phyloP scores from a whole-genome alignment of 1,140 invertebrate genomes.

The Trachymyrmex cornetzi region DNA sequence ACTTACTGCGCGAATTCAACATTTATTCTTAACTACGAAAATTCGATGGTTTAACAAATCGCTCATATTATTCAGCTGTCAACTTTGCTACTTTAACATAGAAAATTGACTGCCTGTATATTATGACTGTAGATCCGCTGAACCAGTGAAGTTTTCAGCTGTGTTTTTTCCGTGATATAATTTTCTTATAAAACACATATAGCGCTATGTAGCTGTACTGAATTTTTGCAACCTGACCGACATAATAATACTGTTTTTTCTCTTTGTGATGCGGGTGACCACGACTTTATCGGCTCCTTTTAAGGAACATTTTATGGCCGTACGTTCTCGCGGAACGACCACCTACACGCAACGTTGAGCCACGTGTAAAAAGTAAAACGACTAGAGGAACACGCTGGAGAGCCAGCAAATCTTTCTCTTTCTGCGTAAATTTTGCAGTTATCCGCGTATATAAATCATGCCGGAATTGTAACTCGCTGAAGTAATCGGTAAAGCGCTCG shows the following conservation, averaged over 20 bases:
- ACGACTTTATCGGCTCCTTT: conserved; percentile 75
- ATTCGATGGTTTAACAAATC: too few relatives aligned
- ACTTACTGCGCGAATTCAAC: too few relatives aligned
- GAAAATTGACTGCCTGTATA: too few relatives aligned
- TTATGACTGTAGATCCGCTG: too few relatives aligned
- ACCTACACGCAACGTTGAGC: conserved; percentile 56
- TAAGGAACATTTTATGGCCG: conserved; percentile 64
- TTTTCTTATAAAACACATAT: neutral
- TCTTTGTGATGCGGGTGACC: conserved; percentile 48
- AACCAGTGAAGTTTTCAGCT: too few relatives aligned
- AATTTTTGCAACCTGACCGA: conserved; percentile 40
- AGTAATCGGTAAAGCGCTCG: neutral
- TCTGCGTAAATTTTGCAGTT: neutral
- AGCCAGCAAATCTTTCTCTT: conserved; percentile 52
- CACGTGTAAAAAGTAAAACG: conserved; percentile 56
- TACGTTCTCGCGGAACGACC: conserved; percentile 67
- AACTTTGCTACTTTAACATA: too few relatives aligned
- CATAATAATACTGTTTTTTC: conserved; percentile 62
- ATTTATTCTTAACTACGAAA: too few relatives aligned
- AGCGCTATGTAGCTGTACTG: neutral
- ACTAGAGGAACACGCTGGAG: conserved; percentile 24
- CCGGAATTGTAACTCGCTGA: neutral
- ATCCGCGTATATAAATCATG: conserved; percentile 14
- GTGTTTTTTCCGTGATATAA: neutral
- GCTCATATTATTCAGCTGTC: too few relatives aligned